Evolutionary conservation across 2,113 vertebrate species (phyloP).

Genomic region (Trematocara macrostoma): DNA sequence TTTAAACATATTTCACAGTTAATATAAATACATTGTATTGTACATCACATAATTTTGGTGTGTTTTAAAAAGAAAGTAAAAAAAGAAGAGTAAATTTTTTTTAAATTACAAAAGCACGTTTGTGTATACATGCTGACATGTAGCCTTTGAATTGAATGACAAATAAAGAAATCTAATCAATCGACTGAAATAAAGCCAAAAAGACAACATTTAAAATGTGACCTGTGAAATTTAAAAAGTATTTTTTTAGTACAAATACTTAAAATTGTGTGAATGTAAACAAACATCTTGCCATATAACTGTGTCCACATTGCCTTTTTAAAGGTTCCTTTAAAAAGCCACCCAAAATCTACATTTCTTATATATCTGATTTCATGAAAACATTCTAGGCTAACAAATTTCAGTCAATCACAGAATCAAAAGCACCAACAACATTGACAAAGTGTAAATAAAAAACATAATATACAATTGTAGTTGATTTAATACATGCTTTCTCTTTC

Average conservation of each 20-base stretch:
- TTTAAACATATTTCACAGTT: constrained; percentile 70
- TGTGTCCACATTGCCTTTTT: neutral
- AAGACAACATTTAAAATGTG: neutral
- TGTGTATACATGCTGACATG: neutral
- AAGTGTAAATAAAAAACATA: constrained; percentile 2
- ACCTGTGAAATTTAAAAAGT: constrained; percentile 12
- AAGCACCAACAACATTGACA: constrained; percentile 18
- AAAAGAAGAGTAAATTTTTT: neutral
- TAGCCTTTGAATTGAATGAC: neutral
- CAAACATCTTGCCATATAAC: constrained; percentile 12
- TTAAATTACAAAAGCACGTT: constrained; percentile 36
- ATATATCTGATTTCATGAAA: constrained; percentile 10
- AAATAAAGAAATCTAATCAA: neutral
- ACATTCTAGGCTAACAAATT: constrained; percentile 26
- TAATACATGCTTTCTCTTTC: neutral
- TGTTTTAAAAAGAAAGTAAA: neutral
- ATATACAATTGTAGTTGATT: constrained; percentile 6
- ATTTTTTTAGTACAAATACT: constrained; percentile 6
- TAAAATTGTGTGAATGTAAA: constrained; percentile 30
- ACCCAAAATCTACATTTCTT: neutral
- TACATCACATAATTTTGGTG: constrained; percentile 31
- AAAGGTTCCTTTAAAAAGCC: neutral
- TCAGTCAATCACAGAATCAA: constrained; percentile 25
- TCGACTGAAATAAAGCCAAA: neutral
- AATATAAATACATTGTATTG: constrained; percentile 69